A percentile compares a stretch with the other conserved stretches of the same genome.
These are phyloP conservation scores for Mantis religiosa DNA, from an alignment of 2,888 invertebrate species.

Conservation along the genomic window DNA sequence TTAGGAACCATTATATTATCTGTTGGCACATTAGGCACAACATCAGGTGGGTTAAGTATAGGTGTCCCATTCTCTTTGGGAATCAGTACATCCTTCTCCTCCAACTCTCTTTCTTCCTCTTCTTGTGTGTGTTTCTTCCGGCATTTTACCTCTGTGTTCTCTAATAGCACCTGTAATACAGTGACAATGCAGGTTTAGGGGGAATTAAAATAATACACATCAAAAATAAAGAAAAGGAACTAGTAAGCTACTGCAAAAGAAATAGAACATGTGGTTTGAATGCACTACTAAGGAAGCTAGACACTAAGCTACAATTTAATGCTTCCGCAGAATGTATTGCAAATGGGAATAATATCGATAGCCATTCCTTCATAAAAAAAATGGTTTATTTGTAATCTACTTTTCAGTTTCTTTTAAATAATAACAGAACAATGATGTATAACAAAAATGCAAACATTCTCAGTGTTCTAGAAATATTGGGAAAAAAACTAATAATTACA, in stretches of 20 bases:
- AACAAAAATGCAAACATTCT: no score
- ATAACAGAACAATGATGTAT: no score
- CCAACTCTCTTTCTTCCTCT: slow-evolving; percentile 38
- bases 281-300: no score
- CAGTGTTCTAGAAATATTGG: no score
- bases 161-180: not conserved
- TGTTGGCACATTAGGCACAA: slow-evolving; percentile 22
- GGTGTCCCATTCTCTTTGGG: not conserved
- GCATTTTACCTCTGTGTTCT: slow-evolving; percentile 32
- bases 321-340: not conserved
- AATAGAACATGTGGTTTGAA: no score
- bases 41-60: not conserved
- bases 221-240: not conserved
- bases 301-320: not conserved
- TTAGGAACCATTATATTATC: slow-evolving; percentile 20
- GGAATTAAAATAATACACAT: not conserved
- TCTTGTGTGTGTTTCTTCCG: slow-evolving; percentile 44
- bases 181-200: slow-evolving; percentile 38
- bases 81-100: slow-evolving; percentile 37
- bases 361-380: no score
- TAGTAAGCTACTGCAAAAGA: not conserved
- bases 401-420: no score
- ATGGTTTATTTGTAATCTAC: no score
- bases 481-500: no score
- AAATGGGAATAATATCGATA: no score